Conservation (phyloP, 2,888 invertebrate species). For the Ophioninae sp. region DNA sequence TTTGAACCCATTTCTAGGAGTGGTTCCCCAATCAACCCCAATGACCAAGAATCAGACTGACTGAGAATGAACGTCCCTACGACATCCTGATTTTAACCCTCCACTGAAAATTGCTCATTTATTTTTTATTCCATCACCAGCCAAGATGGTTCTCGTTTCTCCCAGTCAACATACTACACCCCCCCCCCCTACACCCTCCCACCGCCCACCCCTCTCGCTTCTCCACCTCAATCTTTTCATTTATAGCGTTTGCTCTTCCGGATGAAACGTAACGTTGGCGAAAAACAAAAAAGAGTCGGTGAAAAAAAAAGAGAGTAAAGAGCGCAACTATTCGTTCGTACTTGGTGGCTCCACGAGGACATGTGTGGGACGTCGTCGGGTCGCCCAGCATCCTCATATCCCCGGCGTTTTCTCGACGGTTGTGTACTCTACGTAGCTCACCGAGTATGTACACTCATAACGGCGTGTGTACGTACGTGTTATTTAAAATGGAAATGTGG, state of each 20-base stretch:
- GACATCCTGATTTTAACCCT: too few relatives aligned
- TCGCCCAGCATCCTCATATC: conserved; percentile 19
- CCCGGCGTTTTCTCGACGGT: conserved; percentile 19
- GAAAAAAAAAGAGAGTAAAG: conserved; percentile 25
- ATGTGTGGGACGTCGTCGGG: conserved; percentile 37
- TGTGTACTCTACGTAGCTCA: conserved; percentile 21
- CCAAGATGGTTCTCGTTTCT: background rate
- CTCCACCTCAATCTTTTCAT: conserved; percentile 26
- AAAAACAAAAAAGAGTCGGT: conserved; percentile 21
- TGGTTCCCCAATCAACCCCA: too few relatives aligned
- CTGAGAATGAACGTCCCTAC: too few relatives aligned
- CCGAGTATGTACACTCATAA: conserved; percentile 39
- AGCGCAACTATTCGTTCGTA: conserved; percentile 36
- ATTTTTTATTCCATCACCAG: background rate
- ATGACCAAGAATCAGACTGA: too few relatives aligned
- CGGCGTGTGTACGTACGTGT: conserved; percentile 62
- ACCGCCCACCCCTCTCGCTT: too few relatives aligned
- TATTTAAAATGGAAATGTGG: conserved; percentile 74
- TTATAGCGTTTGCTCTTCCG: conserved; percentile 28
- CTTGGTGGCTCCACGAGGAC: conserved; percentile 21
- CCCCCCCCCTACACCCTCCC: background rate
- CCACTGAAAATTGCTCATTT: too few relatives aligned
- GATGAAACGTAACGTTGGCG: conserved; percentile 38
- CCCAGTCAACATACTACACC: too few relatives aligned
- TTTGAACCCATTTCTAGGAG: too few relatives aligned